These are phyloP conservation scores for Cepphus grylle DNA, from an alignment of 2,113 vertebrate genomes.

Conservation along the genomic window DNA sequence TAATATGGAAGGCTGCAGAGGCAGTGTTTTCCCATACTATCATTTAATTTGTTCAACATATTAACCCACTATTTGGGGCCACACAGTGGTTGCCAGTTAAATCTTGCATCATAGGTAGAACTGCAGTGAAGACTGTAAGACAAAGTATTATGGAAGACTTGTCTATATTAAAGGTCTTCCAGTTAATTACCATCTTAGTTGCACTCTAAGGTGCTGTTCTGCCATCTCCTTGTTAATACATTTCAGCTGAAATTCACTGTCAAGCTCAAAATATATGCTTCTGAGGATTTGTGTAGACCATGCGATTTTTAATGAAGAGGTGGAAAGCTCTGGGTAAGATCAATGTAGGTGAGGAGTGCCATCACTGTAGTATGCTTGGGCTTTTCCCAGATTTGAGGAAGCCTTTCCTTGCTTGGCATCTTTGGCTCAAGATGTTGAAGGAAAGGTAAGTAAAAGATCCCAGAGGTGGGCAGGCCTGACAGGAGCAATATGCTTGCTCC, in stretches of 20 bases:
- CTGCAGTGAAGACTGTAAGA: neutral
- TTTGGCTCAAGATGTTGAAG: neutral
- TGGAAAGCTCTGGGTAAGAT: neutral
- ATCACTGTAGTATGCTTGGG: neutral
- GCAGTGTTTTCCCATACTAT: neutral
- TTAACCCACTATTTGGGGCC: neutral
- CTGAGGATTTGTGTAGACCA: neutral
- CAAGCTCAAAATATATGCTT: neutral
- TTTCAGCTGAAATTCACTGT: neutral
- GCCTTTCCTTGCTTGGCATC: neutral
- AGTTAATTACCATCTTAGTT: slow-evolving; percentile 4
- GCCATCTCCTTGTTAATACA: neutral
- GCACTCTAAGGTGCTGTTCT: neutral
- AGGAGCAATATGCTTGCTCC: neutral
- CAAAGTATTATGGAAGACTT: neutral
- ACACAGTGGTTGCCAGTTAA: slow-evolving; percentile 22
- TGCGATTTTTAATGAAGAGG: neutral
- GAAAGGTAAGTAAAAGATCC: neutral
- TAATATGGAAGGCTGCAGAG: neutral
- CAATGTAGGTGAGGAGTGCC: neutral
- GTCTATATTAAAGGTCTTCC: slow-evolving; percentile 9
- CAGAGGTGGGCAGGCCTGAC: neutral
- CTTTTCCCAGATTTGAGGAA: neutral
- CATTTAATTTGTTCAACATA: neutral
- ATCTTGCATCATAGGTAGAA: neutral